Conservation (phyloP, 2,113 vertebrate species). For the Saccopteryx bilineata region DNA sequence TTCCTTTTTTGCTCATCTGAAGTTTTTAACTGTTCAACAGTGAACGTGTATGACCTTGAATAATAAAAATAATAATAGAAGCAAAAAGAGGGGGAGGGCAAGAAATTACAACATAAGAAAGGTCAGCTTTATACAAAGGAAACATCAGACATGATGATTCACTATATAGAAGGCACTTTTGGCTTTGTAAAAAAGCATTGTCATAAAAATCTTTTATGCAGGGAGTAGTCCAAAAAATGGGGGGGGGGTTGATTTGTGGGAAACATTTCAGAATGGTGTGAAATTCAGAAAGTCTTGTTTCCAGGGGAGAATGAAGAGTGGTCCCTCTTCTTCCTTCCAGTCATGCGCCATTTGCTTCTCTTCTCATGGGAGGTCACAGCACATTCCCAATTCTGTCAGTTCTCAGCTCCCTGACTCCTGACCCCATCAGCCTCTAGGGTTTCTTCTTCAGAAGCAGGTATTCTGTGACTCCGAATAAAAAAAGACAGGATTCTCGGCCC, state of each 20-base stretch:
- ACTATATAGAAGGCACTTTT: slow-evolving; percentile 20
- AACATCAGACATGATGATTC: slow-evolving; percentile 45
- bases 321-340: background rate
- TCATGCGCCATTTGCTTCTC: background rate
- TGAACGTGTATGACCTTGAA: slow-evolving; percentile 14
- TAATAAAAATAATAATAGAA: slow-evolving; percentile 41
- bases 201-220: slow-evolving; percentile 32
- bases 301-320: background rate
- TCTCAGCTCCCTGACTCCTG: background rate
- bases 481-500: background rate
- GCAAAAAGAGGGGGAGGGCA: background rate
- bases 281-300: background rate
- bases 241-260: background rate
- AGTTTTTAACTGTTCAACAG: background rate
- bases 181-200: slow-evolving; percentile 47
- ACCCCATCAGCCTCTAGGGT: background rate
- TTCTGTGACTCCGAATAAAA: background rate
- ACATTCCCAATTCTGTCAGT: background rate
- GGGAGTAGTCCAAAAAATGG: background rate
- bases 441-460: background rate
- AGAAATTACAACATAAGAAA: slow-evolving; percentile 45
- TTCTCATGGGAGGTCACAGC: background rate
- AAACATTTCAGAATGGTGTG: background rate
- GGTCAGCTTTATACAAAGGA: slow-evolving; percentile 35
- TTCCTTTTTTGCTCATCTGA: background rate